These are phyloP conservation scores for Papilio dardanus DNA, from an alignment of 1,140 invertebrate genomes.

Conservation along the genomic window DNA sequence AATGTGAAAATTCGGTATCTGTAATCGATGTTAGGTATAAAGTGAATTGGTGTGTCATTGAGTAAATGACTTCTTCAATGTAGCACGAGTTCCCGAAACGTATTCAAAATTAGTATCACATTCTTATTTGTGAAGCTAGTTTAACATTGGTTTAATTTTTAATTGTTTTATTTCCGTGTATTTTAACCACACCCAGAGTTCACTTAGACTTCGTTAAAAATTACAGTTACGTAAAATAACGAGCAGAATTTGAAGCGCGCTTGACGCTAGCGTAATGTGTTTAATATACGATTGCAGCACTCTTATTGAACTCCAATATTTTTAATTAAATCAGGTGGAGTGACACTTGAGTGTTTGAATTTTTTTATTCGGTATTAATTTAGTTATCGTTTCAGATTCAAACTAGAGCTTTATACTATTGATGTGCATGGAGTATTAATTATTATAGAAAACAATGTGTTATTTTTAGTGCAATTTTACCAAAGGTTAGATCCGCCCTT, in stretches of 20 bases:
- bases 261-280: constrained; percentile 52
- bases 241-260: constrained; percentile 47
- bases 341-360: constrained; percentile 46
- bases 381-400: background rate
- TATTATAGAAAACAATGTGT: background rate
- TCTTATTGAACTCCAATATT: constrained; percentile 57
- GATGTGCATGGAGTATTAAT: background rate
- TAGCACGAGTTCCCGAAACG: background rate
- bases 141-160: background rate
- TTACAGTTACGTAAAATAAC: constrained; percentile 58
- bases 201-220: constrained; percentile 49
- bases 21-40: background rate
- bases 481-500: background rate
- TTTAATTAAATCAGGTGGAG: constrained; percentile 53
- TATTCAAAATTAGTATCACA: background rate
- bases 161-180: background rate
- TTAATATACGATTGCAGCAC: constrained; percentile 54
- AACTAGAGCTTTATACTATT: background rate
- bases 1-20: too few relatives aligned
- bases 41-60: background rate
- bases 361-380: constrained; percentile 29
- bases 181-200: constrained; percentile 38
- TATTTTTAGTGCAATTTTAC: background rate
- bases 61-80: background rate
- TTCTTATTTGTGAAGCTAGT: background rate